Evolutionary conservation across 1,140 invertebrate genomes (phyloP), one percentile per base, ranked within the genome.

Genomic region (Paraescarpia echinospica): DNA sequence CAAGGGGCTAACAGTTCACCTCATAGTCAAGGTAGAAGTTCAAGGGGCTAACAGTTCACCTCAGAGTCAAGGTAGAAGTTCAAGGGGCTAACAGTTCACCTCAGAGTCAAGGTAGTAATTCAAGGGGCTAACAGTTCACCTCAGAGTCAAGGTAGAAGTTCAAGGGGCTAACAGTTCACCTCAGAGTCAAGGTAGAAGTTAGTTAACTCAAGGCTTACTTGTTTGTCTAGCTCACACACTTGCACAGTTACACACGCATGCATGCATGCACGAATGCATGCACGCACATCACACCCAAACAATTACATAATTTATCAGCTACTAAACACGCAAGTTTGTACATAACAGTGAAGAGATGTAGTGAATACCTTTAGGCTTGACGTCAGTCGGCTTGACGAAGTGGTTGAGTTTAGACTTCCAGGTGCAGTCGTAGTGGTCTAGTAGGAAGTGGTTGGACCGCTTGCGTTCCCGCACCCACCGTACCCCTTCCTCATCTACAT

Each of bases 381-480:
- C 98, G 96, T 99, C 99, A 31, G 97, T 97, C 93, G 98, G 98
- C 92, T 98, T 97, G 93, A 97, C 96, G 96, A 99, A 99, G 96
- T 99, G 98, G 95, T 98, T 97, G 92, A 97, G 96, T 93, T 97
- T 96, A 35, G 97, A 96, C 95, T 97, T 97, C 96, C 97, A 97
- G 93, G 97, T 94, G 94, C 96, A 94, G 94, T 96, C 94, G 95
- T 97, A 97, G 41, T 95, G 96, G 93, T 96, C 95, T 51, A 97
- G 93, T 31, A 97, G 93, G 27, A 96, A 96, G 92, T 96, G 94
- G 34, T 94, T 95, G 33, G 95, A 96, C 89, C 95, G 94, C 89
- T 94, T 95, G 93, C 94, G 95, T 92, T 95, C 95, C 41, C 94
- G 93, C 0, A 95, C 95, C 95, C 95, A 96, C 90, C 95, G 93